These are phyloP conservation scores for Pimpla rufipes DNA, from an alignment of 2,888 invertebrate species.

Conservation along the genomic window DNA sequence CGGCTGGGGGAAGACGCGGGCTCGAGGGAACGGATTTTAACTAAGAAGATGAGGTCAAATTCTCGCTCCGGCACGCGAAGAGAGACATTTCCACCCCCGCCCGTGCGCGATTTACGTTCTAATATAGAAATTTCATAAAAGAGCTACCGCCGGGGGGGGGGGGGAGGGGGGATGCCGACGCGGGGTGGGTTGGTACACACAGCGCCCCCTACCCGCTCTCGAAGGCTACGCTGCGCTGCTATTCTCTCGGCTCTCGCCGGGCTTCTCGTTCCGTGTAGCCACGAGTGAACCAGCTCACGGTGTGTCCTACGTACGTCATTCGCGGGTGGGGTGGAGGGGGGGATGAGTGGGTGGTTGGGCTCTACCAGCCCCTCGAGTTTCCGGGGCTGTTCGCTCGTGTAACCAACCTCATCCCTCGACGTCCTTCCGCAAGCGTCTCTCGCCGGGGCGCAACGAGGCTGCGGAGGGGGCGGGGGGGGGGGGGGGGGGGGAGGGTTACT, in stretches of 20 bases:
- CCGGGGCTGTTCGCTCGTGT: constrained; percentile 45
- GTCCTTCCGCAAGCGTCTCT: constrained; percentile 59
- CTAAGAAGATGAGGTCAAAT: constrained; percentile 59
- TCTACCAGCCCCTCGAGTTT: constrained; percentile 46
- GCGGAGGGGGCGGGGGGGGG: no score
- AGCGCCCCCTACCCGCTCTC: constrained; percentile 33
- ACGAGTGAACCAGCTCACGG: constrained; percentile 41
- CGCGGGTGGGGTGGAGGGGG: no score
- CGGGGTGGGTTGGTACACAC: constrained; percentile 17
- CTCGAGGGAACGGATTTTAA: constrained; percentile 46
- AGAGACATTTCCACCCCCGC: constrained; percentile 35
- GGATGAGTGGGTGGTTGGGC: not conserved
- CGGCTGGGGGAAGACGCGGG: not conserved
- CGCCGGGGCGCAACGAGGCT: constrained; percentile 40
- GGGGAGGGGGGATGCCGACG: constrained; percentile 24
- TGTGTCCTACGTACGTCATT: constrained; percentile 57
- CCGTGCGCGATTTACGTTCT: constrained; percentile 70
- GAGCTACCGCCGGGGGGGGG: constrained; percentile 30
- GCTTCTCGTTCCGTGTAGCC: constrained; percentile 41
- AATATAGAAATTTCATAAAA: constrained; percentile 75
- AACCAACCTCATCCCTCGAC: constrained; percentile 46
- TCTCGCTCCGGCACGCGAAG: constrained; percentile 52
- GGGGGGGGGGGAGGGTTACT: constrained; percentile 32
- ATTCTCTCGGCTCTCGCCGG: constrained; percentile 33
- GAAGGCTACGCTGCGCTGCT: constrained; percentile 51